These are phyloP conservation scores for Nyctereutes procyonoides DNA, from an alignment of 2,113 vertebrate genomes.

Conservation along the genomic window DNA sequence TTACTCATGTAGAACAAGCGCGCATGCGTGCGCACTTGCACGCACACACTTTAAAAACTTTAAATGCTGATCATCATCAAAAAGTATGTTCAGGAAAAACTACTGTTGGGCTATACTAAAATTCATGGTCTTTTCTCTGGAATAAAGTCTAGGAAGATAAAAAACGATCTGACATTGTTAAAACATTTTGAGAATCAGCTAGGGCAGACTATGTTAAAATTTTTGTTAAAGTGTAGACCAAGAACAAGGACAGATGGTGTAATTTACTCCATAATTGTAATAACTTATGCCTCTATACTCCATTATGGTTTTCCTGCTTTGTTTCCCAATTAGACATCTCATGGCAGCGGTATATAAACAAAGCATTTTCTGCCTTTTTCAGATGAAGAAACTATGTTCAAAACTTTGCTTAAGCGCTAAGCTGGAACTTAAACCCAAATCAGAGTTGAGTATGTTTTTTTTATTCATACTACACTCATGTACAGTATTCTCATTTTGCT, in stretches of 20 bases:
- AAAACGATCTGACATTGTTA: not conserved
- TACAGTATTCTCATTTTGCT: not conserved
- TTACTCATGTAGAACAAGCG: not conserved
- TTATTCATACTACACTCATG: not conserved
- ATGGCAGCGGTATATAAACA: not conserved
- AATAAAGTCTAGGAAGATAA: not conserved
- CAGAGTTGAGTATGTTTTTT: not conserved
- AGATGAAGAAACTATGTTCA: not conserved
- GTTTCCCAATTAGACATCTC: not conserved
- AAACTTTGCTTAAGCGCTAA: not conserved
- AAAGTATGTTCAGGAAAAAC: not conserved
- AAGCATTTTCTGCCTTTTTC: not conserved
- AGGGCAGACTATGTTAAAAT: not conserved
- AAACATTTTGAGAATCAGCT: constrained; percentile 21
- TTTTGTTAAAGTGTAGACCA: not conserved
- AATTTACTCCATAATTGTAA: constrained; percentile 10
- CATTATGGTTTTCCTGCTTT: not conserved
- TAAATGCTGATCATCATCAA: not conserved
- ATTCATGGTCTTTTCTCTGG: not conserved
- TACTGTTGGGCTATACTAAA: not conserved
- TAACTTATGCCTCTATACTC: not conserved
- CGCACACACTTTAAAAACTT: not conserved
- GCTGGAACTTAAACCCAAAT: not conserved
- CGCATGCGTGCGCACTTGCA: not conserved
- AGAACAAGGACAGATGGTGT: not conserved